Evolutionary conservation across 2,797 vertebrate genomes (phyloP), one percentile per base, ranked within the genome.

Genomic region (Gadopsis marmoratus): DNA sequence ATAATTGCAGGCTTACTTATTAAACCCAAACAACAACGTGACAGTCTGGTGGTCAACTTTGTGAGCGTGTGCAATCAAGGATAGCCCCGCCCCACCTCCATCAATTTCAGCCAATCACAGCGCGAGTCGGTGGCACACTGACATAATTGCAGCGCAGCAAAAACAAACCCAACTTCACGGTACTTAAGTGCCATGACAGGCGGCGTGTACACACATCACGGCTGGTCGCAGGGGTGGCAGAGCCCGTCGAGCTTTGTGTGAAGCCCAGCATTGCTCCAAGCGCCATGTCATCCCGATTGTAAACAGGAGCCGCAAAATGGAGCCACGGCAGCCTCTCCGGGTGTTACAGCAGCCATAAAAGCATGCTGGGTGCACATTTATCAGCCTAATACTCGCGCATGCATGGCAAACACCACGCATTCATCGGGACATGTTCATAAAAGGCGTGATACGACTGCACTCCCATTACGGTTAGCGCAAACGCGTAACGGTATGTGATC

Each of bases 51-150:
- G 86, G 72, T 89, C 82, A 92, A 93, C 91, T 92, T 76, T 88
- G 84, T 90, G 73, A 83, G 84, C 90, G 87, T 90, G 85, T 89
- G 96, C 93, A 93, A 94, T 96, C 96, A 91, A 91, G 77, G 63
- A 59, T 89, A 91, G 81, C 92, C 91, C 93, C 96, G 95, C 96
- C 97, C 96, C 96, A 97, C 95, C 93, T 94, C 92, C 89, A 96
- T 96, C 93, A 94, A 89, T 91, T 93, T 82, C 94, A 94, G 90
- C 97, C 97, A 97, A 96, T 96, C 93, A 85, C 91, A 76, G 93
- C 79, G 78, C 90, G 70, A 86, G 81, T 80, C 90, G 78, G 79
- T 92, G 91, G 92, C 94, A 96, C 94, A 96, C 96, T 94, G 92
- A 93, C 94, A 94, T 90, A 94, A 94, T 95, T 94, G 91, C 86